A percentile compares a stretch with the other conserved stretches of the same genome.
Conservation (phyloP, 2,888 invertebrate genomes). For the Lasioglossum malachurum region DNA sequence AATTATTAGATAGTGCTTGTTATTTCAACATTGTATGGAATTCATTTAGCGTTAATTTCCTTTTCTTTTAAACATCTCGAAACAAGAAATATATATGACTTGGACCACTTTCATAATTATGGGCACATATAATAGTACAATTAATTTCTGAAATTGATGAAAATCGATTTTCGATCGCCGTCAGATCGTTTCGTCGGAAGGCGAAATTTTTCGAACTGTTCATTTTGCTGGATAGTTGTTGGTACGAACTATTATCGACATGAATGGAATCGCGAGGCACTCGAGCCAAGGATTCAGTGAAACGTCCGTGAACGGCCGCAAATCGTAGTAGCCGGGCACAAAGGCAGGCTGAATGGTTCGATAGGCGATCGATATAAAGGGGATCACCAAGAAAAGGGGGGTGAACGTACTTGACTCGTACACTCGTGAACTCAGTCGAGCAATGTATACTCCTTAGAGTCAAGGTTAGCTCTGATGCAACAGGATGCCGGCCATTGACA, state of each 20-base stretch:
- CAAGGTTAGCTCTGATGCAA: conserved; percentile 83
- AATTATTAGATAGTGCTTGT: too few species aligned
- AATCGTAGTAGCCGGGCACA: conserved; percentile 14
- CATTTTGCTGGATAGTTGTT: neutral
- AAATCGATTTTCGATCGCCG: neutral
- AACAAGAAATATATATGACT: too few species aligned
- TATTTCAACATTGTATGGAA: too few species aligned
- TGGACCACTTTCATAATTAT: too few species aligned
- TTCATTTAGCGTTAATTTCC: too few species aligned
- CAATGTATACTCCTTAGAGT: conserved; percentile 81
- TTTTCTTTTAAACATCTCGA: too few species aligned
- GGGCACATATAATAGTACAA: neutral
- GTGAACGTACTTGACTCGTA: conserved; percentile 76
- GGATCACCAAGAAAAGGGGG: conserved; percentile 59
- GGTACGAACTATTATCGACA: neutral
- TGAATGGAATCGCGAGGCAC: neutral
- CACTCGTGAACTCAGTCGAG: conserved; percentile 64
- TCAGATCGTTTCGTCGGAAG: neutral
- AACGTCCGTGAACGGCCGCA: neutral
- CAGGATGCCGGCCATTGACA: conserved; percentile 82
- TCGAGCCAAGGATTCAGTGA: neutral
- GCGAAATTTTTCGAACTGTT: neutral
- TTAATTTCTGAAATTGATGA: neutral
- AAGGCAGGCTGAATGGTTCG: conserved; percentile 34
- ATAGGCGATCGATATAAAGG: conserved; percentile 51